A percentile compares a stretch with the other conserved stretches of the same genome.
phyloP scores from a whole-genome alignment of 2,888 invertebrate genomes.

The Lampropteryx suffumata region DNA sequence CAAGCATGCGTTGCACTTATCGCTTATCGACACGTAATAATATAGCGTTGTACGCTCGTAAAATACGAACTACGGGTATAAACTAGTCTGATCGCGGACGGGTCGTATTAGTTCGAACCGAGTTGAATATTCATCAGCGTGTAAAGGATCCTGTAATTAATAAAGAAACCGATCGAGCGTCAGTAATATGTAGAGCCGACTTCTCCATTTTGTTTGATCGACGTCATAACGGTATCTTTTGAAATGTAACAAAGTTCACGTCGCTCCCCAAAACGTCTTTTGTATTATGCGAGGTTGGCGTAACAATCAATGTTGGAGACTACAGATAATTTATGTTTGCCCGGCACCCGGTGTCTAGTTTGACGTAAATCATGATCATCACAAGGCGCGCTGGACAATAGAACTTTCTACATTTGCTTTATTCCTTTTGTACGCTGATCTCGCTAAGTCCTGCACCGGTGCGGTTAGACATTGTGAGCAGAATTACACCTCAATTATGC shows the following conservation, averaged over 20 bases:
- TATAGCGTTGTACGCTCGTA: conserved; percentile 74
- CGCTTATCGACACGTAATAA: conserved; percentile 73
- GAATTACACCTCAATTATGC: conserved; percentile 75
- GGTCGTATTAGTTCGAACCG: conserved; percentile 53
- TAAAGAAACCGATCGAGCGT: conserved; percentile 60
- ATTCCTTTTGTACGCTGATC: conserved; percentile 53
- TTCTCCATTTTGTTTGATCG: conserved; percentile 44
- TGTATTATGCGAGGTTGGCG: conserved; percentile 47
- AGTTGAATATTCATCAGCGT: conserved; percentile 65
- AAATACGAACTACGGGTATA: conserved; percentile 56
- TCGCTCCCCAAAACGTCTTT: conserved; percentile 42
- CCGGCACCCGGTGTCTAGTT: conserved; percentile 49
- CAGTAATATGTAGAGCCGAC: conserved; percentile 49
- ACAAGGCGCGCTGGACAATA: conserved; percentile 54
- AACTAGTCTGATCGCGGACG: conserved; percentile 53
- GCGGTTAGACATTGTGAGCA: conserved; percentile 58
- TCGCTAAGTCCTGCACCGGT: conserved; percentile 51
- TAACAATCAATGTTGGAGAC: conserved; percentile 44
- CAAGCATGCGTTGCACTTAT: conserved; percentile 72
- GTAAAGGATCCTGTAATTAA: conserved; percentile 65
- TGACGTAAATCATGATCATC: conserved; percentile 67
- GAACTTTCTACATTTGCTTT: conserved; percentile 64
- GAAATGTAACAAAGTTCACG: conserved; percentile 45
- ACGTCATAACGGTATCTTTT: conserved; percentile 54
- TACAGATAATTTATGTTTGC: conserved; percentile 54